Percentiles rank a stretch among this genome's conserved stretches.
Evolutionary conservation across 2,888 invertebrate species (phyloP).

Genomic region (Bembecia ichneumoniformis): DNA sequence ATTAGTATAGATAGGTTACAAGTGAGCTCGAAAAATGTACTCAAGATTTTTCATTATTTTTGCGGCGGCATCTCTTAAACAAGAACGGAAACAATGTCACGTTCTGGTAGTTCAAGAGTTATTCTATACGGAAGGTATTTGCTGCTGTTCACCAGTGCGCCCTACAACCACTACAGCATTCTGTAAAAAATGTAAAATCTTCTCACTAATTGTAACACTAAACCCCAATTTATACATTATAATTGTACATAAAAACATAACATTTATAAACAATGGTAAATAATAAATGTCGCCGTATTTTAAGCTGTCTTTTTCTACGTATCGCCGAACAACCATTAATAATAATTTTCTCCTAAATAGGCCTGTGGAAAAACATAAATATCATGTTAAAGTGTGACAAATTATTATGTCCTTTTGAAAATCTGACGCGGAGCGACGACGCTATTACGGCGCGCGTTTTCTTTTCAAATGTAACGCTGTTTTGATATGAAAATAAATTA

Average conservation of each 20-base stretch:
- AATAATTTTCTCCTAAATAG: conserved; percentile 38
- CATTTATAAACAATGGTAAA: conserved; percentile 7
- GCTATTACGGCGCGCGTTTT: conserved; percentile 7
- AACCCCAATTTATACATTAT: too few relatives aligned
- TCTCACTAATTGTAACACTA: too few relatives aligned
- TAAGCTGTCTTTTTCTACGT: conserved; percentile 18
- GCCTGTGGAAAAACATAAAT: conserved; percentile 27
- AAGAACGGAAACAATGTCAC: too few relatives aligned
- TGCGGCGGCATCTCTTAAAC: too few relatives aligned
- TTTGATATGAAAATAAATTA: background rate
- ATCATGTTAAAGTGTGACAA: conserved; percentile 41
- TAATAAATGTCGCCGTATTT: conserved; percentile 21
- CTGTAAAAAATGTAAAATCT: too few relatives aligned
- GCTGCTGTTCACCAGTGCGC: too few relatives aligned
- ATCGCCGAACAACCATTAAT: conserved; percentile 30
- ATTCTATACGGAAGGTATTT: too few relatives aligned
- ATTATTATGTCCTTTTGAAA: conserved; percentile 28
- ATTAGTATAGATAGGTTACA: too few relatives aligned
- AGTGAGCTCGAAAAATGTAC: too few relatives aligned
- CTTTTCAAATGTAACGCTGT: background rate
- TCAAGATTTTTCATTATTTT: too few relatives aligned
- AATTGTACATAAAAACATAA: conserved; percentile 10
- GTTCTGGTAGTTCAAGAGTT: too few relatives aligned
- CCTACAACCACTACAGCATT: too few relatives aligned
- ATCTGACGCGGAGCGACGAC: conserved; percentile 7